A percentile compares a stretch with the other conserved stretches of the same genome.
These are phyloP conservation scores for Rhabdornis inornatus DNA, from an alignment of 2,113 vertebrate genomes.

Conservation along the genomic window DNA sequence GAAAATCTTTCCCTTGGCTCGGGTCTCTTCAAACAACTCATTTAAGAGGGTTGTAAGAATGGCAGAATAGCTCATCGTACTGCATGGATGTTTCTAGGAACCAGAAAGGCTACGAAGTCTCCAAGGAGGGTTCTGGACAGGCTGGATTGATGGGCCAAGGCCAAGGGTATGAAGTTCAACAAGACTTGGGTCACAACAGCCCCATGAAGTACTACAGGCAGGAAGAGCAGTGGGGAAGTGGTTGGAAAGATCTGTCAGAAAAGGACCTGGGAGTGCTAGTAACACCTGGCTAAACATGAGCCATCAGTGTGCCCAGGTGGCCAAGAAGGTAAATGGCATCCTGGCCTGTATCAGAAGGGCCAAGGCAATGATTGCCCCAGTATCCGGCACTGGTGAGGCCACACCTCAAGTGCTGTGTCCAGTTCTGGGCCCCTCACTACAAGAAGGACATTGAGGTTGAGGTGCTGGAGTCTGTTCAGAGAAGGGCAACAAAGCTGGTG, in stretches of 20 bases:
- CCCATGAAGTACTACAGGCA: neutral
- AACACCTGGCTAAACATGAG: neutral
- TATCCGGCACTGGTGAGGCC: neutral
- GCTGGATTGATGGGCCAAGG: neutral
- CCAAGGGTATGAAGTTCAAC: neutral
- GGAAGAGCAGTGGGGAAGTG: neutral
- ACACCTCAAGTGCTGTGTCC: neutral
- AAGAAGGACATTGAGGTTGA: neutral
- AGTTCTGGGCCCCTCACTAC: neutral
- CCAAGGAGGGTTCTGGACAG: neutral
- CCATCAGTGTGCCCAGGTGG: neutral
- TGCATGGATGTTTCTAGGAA: neutral
- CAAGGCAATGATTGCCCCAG: neutral
- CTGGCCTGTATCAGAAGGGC: neutral
- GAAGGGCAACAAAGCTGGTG: neutral
- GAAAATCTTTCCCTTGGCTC: neutral
- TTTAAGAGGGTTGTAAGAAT: neutral
- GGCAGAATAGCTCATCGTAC: neutral
- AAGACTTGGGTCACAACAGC: neutral
- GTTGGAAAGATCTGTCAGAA: neutral
- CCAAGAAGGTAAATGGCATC: neutral
- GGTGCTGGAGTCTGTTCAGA: neutral
- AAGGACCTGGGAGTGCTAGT: neutral
- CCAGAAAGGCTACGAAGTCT: rapidly evolving
- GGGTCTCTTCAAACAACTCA: neutral